phyloP scores from a whole-genome alignment of 2,797 vertebrate species.

The Chloroceryle inda region DNA sequence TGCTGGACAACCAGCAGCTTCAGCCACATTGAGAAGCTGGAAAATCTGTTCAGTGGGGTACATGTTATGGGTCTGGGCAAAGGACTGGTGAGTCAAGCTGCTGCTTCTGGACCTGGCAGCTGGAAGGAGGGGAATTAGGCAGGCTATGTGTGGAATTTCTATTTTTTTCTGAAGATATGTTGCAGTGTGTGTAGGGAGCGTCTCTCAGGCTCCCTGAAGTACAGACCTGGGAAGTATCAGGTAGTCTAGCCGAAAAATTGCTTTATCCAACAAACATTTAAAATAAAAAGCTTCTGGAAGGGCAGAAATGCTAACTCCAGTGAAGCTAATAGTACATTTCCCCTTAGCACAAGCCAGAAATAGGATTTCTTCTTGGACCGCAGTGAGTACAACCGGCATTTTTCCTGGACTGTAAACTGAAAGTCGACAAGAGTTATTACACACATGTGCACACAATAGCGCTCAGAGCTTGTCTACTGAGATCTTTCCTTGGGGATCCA shows the following conservation, averaged over 20 bases:
- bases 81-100: neutral
- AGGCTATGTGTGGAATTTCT: neutral
- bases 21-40: accelerated
- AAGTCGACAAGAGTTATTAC: neutral
- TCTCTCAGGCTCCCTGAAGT: neutral
- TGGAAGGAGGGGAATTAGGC: neutral
- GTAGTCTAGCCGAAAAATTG: neutral
- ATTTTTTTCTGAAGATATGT: neutral
- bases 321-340: neutral
- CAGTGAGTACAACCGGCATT: neutral
- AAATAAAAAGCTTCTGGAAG: neutral
- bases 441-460: neutral
- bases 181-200: neutral
- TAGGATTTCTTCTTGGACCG: neutral
- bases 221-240: neutral
- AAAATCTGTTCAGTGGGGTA: neutral
- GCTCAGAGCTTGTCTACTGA: neutral
- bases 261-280: neutral
- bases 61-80: neutral
- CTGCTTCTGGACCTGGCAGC: neutral
- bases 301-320: neutral
- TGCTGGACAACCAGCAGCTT: neutral
- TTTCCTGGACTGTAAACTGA: neutral
- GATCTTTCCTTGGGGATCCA: constrained; percentile 61
- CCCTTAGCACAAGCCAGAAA: neutral